Percentiles rank a stretch among this genome's conserved stretches.
Evolutionary conservation across 2,797 vertebrate species (phyloP).

Genomic region (Columba guinea): DNA sequence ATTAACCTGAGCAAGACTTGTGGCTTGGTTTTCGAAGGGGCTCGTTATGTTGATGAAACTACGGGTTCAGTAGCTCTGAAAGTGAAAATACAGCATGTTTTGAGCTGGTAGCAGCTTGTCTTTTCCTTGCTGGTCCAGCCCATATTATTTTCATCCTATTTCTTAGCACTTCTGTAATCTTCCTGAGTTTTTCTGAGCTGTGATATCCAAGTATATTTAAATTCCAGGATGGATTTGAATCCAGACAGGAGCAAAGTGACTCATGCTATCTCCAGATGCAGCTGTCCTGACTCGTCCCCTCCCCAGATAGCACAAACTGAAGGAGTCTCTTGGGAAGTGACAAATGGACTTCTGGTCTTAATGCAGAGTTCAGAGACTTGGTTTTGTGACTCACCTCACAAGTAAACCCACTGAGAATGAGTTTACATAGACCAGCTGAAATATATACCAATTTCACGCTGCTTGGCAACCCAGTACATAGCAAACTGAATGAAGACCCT

Average conservation of each 20-base stretch:
- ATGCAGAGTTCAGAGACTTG: neutral
- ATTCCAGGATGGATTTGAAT: neutral
- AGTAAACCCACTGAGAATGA: neutral
- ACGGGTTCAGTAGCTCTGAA: neutral
- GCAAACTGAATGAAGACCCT: neutral
- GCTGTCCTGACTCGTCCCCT: fast-evolving
- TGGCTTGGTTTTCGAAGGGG: neutral
- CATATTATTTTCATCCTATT: neutral
- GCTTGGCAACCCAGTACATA: neutral
- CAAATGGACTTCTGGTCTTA: neutral
- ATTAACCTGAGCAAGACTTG: neutral
- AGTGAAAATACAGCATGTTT: neutral
- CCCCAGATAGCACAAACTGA: neutral
- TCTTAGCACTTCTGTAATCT: neutral
- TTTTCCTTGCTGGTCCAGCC: neutral
- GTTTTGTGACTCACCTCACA: neutral
- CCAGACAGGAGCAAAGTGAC: neutral
- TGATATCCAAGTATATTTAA: neutral
- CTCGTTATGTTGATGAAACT: neutral
- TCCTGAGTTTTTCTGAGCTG: neutral
- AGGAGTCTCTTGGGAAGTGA: neutral
- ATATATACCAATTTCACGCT: neutral
- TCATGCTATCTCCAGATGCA: neutral
- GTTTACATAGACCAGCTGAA: neutral
- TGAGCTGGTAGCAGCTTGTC: neutral